Base-by-base conservation (phyloP, 2,888 invertebrate genomes). In the Tuta absoluta region DNA sequence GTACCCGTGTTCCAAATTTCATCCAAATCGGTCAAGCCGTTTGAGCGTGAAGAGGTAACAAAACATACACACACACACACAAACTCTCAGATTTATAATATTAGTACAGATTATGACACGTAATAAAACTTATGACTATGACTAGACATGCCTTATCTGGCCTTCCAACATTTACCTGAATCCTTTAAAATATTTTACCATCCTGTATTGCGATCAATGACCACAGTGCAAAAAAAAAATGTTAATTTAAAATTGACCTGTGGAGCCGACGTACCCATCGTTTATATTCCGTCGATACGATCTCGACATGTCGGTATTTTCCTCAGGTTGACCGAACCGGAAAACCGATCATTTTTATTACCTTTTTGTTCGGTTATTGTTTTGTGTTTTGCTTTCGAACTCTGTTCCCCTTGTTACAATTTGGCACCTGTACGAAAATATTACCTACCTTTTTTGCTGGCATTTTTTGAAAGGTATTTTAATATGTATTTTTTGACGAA, bases 311-410 rank as follows among this genome's bases (percentile, higher is more conserved):
- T 69, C 71, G 66, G 33, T 19, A 51, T 62, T 61, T 64, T 48
- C 45, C 45, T 45, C 41, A 66, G 67, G 79, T 76, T 81, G 73
- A 74, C 56, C 72, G 81, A 82, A 80, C 73, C 81, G 75, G 72
- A 76, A 65, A 68, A 68, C 48, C 41, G 23, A 0, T 23, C 53
- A 63, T 24, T 41, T n/a, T 60, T 60, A 59, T 59, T 59, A 41
- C 38, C 3, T 28, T n/a, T 28, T 56, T 19, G 19, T 28, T 56
- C 19, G 19, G 10, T 19, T 38, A 58, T 58, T 58, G 38, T 38
- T 58, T 56, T 45, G 45, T 17, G n/a, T 45, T 45, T 7, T 7
- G n/a, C 33, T 28, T 28, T 28, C 38, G 8, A 45, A 45, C 45
- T 45, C 45, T 45, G 45, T 17, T 45, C 45, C 45, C n/a, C 45